phyloP scores from a whole-genome alignment of 2,797 vertebrate genomes.

The Limnodromus scolopaceus region DNA sequence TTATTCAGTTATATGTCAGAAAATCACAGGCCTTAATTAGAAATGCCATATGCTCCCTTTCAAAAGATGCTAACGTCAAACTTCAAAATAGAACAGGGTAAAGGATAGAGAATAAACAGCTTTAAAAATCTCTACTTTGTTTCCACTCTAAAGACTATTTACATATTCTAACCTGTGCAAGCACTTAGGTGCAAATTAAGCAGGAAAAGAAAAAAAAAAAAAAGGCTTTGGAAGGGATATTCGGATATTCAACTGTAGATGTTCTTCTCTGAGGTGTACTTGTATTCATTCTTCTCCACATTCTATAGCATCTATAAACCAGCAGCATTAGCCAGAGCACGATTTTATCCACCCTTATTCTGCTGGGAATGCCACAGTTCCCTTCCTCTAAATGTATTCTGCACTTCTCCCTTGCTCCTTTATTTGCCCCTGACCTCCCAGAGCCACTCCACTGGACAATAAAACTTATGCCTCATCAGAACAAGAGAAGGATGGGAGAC shows the following conservation, averaged over 20 bases:
- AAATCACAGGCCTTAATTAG: slow-evolving; percentile 56
- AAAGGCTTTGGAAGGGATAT: neutral
- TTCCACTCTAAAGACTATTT: neutral
- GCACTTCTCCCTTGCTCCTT: neutral
- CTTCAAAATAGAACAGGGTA: slow-evolving; percentile 42
- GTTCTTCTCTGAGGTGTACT: neutral
- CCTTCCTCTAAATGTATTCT: rapidly evolving
- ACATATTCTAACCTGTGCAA: neutral
- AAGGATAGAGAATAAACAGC: slow-evolving; percentile 33
- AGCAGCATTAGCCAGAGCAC: neutral
- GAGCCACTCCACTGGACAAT: neutral
- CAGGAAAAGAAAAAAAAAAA: neutral
- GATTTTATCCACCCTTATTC: neutral
- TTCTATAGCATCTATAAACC: neutral
- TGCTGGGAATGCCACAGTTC: neutral
- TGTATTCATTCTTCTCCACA: neutral
- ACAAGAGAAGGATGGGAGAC: neutral
- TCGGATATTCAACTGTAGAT: neutral
- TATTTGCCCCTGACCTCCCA: neutral
- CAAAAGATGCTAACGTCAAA: neutral
- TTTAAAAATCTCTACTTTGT: slow-evolving; percentile 3
- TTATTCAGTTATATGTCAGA: slow-evolving; percentile 46
- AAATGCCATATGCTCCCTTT: slow-evolving; percentile 49
- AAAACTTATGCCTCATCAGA: neutral
- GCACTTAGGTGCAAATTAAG: neutral